phyloP scores from a whole-genome alignment of 1,140 invertebrate genomes.

The Hyposmocoma kahamanoa region DNA sequence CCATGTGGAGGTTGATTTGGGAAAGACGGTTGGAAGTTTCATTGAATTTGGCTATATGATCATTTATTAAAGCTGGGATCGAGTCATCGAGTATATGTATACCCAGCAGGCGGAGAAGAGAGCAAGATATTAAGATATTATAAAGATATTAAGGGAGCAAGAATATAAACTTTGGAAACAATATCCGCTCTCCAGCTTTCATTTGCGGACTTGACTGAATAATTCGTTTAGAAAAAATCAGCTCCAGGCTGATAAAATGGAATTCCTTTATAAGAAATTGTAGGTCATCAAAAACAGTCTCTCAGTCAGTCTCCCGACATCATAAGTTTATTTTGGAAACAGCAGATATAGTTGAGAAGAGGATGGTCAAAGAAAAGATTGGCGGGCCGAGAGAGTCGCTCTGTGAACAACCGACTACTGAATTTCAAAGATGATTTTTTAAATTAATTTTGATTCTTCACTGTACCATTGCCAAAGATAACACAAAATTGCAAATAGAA shows the following conservation, averaged over 20 bases:
- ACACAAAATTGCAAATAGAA: background rate
- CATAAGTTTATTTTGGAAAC: background rate
- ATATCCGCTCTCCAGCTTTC: background rate
- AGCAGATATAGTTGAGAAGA: too few species aligned
- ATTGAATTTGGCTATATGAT: background rate
- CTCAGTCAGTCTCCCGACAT: background rate
- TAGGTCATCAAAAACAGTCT: background rate
- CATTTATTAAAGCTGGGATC: background rate
- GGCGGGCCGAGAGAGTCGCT: slow-evolving; percentile 1
- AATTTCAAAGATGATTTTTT: background rate
- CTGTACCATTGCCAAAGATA: slow-evolving; percentile 2
- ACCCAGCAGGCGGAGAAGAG: background rate
- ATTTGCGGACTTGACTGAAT: background rate
- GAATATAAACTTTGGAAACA: background rate
- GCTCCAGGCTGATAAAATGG: background rate
- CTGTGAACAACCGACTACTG: background rate
- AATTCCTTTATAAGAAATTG: background rate
- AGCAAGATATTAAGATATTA: background rate
- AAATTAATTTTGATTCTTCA: background rate
- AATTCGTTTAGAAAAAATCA: slow-evolving; percentile 4
- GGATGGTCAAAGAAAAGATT: slow-evolving; percentile 1
- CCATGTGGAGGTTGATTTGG: slow-evolving; percentile 6
- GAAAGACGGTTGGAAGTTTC: background rate
- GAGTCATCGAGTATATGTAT: background rate
- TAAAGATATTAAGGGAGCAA: background rate